These are phyloP conservation scores for Palythoa grandiflora DNA, from an alignment of 92 coral and sea anemone genomes.

Conservation along the genomic window DNA sequence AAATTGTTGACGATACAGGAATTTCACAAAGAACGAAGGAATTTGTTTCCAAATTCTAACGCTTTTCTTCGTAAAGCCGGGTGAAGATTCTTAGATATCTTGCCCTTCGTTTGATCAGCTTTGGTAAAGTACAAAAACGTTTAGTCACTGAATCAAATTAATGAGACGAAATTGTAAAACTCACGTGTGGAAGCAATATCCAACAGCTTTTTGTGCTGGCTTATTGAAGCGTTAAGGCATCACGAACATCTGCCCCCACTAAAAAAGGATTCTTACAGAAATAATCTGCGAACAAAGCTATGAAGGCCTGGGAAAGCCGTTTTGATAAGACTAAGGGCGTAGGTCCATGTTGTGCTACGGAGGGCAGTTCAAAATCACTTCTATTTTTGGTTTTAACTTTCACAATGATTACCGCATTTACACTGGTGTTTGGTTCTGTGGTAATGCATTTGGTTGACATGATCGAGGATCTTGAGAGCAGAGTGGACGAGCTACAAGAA, in stretches of 20 bases:
- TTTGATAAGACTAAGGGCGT: conserved; percentile 20
- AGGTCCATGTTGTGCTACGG: neutral
- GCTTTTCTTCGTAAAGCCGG: neutral
- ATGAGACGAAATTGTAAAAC: neutral
- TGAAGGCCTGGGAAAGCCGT: conserved; percentile 48
- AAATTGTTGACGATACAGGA: conserved; percentile 10
- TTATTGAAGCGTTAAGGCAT: conserved; percentile 25
- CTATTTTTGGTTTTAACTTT: conserved; percentile 27
- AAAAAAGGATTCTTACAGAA: neutral
- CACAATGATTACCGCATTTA: conserved; percentile 20
- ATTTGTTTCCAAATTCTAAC: neutral
- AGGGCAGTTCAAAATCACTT: conserved; percentile 11
- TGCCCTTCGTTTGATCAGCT: neutral
- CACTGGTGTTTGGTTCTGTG: conserved; percentile 40
- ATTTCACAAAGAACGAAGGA: neutral
- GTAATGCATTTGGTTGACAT: conserved; percentile 28
- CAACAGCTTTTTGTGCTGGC: neutral
- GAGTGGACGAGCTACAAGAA: conserved; percentile 33
- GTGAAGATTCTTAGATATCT: neutral
- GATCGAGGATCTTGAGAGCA: conserved; percentile 3
- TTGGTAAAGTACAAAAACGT: neutral
- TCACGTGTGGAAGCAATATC: conserved; percentile 7
- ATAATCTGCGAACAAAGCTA: neutral
- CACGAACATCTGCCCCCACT: conserved; percentile 13
- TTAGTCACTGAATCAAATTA: neutral